Evolutionary conservation across 2,888 invertebrate genomes (phyloP).

Genomic region (Epirrita christyi): DNA sequence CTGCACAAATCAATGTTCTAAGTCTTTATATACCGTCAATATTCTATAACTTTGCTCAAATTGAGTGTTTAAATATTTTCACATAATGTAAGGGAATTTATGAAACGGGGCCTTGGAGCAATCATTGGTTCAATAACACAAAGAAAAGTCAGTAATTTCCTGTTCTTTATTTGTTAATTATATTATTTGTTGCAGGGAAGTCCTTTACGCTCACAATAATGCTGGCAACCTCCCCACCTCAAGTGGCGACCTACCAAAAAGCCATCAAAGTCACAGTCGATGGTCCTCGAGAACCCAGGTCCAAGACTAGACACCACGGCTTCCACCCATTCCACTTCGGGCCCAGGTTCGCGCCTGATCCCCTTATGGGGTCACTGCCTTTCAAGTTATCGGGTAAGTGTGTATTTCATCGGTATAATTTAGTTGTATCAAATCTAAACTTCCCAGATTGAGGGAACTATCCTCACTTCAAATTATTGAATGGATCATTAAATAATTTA

Average conservation of each 20-base stretch:
- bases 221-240: slow-evolving; percentile 96
- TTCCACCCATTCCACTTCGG: slow-evolving; percentile 96
- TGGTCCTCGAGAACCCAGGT: slow-evolving; percentile 98
- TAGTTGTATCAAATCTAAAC: not conserved
- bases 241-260: slow-evolving; percentile 98
- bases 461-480: not conserved
- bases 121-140: too few species aligned
- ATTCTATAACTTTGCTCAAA: too few species aligned
- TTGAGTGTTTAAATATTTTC: too few species aligned
- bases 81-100: too few species aligned
- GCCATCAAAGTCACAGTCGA: slow-evolving; percentile 99
- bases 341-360: slow-evolving; percentile 93
- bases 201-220: slow-evolving; percentile 98
- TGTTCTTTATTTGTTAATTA: not conserved
- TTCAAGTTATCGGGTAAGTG: slow-evolving; percentile 93
- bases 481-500: too few species aligned
- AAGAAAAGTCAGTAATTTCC: too few species aligned
- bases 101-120: too few species aligned
- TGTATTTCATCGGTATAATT: not conserved
- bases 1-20: too few species aligned
- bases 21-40: too few species aligned
- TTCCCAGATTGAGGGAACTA: not conserved
- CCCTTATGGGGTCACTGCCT: slow-evolving; percentile 90
- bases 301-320: slow-evolving; percentile 95
- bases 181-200: slow-evolving; percentile 89